Evolutionary conservation across 1,140 invertebrate species (phyloP).

Genomic region (Drosophila rufa): DNA sequence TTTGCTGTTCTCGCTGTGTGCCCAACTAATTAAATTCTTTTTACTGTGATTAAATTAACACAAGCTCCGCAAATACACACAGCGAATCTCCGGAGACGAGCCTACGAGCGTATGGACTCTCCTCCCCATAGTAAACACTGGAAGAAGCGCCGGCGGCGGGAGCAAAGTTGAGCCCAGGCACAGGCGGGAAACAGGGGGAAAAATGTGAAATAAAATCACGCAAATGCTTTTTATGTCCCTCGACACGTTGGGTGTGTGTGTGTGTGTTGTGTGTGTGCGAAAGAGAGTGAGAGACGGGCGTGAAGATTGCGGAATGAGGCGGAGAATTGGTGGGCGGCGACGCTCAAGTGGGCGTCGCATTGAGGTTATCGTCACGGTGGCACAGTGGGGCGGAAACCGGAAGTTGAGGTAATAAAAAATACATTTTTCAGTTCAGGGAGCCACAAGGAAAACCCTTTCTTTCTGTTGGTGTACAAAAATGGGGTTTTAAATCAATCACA

Average conservation of each 20-base stretch:
- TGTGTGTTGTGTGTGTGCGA: background rate
- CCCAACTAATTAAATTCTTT: slow-evolving; percentile 72
- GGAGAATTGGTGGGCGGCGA: slow-evolving; percentile 11
- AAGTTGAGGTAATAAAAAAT: slow-evolving; percentile 11
- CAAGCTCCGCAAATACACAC: slow-evolving; percentile 39
- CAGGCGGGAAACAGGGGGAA: background rate
- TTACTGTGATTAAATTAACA: slow-evolving; percentile 74
- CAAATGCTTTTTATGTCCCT: slow-evolving; percentile 70
- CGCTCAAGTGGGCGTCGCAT: slow-evolving; percentile 46
- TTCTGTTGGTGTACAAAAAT: background rate
- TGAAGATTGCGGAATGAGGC: background rate
- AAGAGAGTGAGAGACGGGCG: background rate
- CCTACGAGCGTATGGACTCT: background rate
- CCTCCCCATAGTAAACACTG: slow-evolving; percentile 16
- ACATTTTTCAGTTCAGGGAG: background rate
- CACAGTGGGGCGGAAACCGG: slow-evolving; percentile 28
- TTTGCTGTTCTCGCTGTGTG: slow-evolving; percentile 1
- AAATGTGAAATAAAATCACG: slow-evolving; percentile 75
- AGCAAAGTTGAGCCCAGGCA: slow-evolving; percentile 25
- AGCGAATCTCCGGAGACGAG: slow-evolving; percentile 38
- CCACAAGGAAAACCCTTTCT: background rate
- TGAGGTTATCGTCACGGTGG: slow-evolving; percentile 54
- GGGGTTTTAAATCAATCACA: background rate
- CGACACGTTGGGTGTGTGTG: slow-evolving; percentile 26
- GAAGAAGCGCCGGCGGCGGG: slow-evolving; percentile 24